phyloP scores from a whole-genome alignment of 2,797 vertebrate species.

The Sandelia bainsii region DNA sequence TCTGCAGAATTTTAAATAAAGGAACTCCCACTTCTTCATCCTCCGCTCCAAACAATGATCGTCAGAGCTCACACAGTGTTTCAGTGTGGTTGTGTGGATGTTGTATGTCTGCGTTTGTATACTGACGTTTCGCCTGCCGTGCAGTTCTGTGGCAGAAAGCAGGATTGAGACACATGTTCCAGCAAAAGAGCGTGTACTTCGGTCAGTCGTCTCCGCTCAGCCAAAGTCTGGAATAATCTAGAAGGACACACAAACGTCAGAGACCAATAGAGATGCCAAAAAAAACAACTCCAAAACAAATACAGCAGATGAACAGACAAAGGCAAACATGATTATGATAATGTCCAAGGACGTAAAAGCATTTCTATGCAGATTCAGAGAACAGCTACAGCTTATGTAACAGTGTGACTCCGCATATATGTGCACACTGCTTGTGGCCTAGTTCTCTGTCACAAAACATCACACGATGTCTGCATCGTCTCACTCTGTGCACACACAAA shows the following conservation, averaged over 20 bases:
- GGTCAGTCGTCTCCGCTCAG: constrained; percentile 42
- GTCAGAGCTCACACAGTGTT: too few relatives aligned
- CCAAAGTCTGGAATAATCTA: constrained; percentile 83
- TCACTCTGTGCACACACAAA: background rate
- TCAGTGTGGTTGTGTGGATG: too few relatives aligned
- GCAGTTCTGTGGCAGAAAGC: constrained; percentile 84
- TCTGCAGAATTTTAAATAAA: too few relatives aligned
- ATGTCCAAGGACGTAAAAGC: constrained; percentile 6
- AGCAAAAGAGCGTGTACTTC: constrained; percentile 63
- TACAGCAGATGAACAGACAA: background rate
- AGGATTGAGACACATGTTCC: constrained; percentile 75
- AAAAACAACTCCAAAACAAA: background rate
- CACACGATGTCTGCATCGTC: constrained; percentile 1
- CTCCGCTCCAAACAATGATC: too few relatives aligned
- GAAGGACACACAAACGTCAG: constrained; percentile 18
- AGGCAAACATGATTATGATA: constrained; percentile 9
- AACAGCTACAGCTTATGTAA: constrained; percentile 24
- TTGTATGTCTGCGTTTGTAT: constrained; percentile 4
- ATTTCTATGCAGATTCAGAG: background rate
- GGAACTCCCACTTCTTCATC: too few relatives aligned
- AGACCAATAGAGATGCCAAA: background rate
- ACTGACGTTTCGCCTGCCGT: constrained; percentile 61
- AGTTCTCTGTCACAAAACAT: constrained; percentile 43
- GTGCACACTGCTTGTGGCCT: constrained; percentile 12
- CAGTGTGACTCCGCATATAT: background rate